A percentile compares a stretch with the other conserved stretches of the same genome.
Evolutionary conservation across 2,888 invertebrate species (phyloP).

Genomic region (Acrobeloides nanus): DNA sequence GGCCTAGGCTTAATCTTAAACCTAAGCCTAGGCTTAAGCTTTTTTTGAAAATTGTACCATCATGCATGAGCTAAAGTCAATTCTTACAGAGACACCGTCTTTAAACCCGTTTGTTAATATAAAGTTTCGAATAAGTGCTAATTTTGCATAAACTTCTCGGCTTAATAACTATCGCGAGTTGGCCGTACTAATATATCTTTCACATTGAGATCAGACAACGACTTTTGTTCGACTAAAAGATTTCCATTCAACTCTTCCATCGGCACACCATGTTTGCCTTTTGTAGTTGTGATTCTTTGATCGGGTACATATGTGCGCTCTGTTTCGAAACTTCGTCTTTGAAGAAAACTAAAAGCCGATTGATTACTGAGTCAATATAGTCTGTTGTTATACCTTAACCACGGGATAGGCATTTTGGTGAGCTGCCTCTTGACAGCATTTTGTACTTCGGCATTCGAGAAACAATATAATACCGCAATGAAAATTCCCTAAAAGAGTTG

Average conservation of each 20-base stretch:
- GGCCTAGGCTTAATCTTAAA: no score
- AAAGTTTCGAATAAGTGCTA: no score
- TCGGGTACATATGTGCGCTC: conserved; percentile 50
- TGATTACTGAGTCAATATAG: conserved; percentile 1
- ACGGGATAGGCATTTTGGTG: conserved; percentile 42
- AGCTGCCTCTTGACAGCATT: conserved; percentile 45
- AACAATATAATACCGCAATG: conserved; percentile 52
- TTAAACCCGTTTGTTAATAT: no score
- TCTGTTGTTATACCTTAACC: conserved; percentile 11
- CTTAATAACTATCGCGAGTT: no score
- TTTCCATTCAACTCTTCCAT: conserved; percentile 38
- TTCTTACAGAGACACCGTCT: no score
- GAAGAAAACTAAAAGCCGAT: conserved; percentile 20
- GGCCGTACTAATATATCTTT: neutral
- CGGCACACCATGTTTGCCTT: conserved; percentile 35
- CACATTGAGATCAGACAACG: neutral
- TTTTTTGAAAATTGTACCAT: no score
- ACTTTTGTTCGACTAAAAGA: neutral
- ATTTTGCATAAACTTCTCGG: no score
- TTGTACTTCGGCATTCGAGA: conserved; percentile 40
- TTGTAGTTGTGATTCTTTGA: conserved; percentile 27
- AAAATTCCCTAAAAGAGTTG: conserved; percentile 47
- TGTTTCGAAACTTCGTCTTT: conserved; percentile 39
- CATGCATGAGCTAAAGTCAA: no score
- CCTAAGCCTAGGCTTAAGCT: no score